These are phyloP conservation scores for Cylindroiulus punctatus DNA, from an alignment of 2,888 invertebrate genomes.

Conservation along the genomic window DNA sequence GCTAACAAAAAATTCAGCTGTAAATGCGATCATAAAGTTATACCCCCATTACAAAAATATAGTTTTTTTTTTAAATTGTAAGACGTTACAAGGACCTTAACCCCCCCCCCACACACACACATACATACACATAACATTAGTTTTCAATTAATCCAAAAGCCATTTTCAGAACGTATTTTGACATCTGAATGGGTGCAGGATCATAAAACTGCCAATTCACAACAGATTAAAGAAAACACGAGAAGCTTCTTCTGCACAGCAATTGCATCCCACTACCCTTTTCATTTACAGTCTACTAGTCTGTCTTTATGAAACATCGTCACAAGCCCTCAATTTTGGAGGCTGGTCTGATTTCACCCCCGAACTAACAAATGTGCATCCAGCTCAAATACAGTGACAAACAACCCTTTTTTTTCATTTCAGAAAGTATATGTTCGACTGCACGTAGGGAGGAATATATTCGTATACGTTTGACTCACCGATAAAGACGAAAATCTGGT, in stretches of 20 bases:
- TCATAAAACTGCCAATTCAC: background rate
- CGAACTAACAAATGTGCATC: background rate
- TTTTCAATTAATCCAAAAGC: no score
- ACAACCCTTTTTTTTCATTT: conserved; percentile 31
- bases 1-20: no score
- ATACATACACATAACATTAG: no score
- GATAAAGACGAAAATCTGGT: conserved; percentile 99
- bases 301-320: background rate
- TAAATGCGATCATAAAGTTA: no score
- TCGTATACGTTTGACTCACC: conserved; percentile 77
- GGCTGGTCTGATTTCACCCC: background rate
- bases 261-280: background rate
- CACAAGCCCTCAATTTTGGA: background rate
- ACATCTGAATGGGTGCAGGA: no score
- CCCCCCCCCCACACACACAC: no score
- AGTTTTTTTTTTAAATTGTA: no score
- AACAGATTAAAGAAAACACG: background rate
- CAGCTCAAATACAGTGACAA: background rate
- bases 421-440: no score
- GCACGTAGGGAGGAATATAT: background rate
- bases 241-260: background rate
- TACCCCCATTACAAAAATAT: no score
- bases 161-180: background rate
- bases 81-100: no score
- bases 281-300: background rate